These are phyloP conservation scores for Zaprionus taronus DNA, from an alignment of 1,140 invertebrate genomes.

Conservation along the genomic window DNA sequence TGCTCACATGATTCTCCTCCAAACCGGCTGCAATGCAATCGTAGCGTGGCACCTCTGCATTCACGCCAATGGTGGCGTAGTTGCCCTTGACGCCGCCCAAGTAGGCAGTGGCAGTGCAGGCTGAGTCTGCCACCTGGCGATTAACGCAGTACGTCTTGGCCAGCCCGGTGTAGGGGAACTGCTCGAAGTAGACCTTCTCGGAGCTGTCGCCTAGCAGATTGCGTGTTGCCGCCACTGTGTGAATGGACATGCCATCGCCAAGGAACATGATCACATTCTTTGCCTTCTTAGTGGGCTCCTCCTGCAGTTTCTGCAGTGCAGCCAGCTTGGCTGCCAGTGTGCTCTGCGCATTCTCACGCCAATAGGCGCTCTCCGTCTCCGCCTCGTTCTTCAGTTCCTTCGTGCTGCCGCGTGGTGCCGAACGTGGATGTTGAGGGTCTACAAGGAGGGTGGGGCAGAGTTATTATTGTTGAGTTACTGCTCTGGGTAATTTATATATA, in stretches of 20 bases:
- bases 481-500: background rate
- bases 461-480: background rate
- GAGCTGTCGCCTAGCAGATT: constrained; percentile 89
- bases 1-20: constrained; percentile 85
- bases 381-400: constrained; percentile 45
- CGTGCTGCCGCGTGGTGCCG: constrained; percentile 11
- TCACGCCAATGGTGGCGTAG: constrained; percentile 90
- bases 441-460: background rate
- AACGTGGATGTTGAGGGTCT: constrained; percentile 61
- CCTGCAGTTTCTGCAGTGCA: constrained; percentile 75
- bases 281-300: constrained; percentile 83
- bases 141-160: constrained; percentile 93
- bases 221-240: constrained; percentile 89
- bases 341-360: constrained; percentile 72
- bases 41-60: constrained; percentile 86
- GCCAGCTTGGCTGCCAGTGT: constrained; percentile 64
- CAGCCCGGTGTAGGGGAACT: constrained; percentile 89
- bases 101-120: constrained; percentile 92
- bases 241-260: constrained; percentile 92
- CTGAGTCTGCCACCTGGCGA: constrained; percentile 91
- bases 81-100: constrained; percentile 93
- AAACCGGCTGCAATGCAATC: constrained; percentile 84
- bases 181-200: constrained; percentile 88
- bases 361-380: constrained; percentile 68
- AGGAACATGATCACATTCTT: constrained; percentile 92